Evolutionary conservation across 2,888 invertebrate genomes (phyloP), one percentile per base, ranked within the genome.

Genomic region (Trichopria drosophilae): DNA sequence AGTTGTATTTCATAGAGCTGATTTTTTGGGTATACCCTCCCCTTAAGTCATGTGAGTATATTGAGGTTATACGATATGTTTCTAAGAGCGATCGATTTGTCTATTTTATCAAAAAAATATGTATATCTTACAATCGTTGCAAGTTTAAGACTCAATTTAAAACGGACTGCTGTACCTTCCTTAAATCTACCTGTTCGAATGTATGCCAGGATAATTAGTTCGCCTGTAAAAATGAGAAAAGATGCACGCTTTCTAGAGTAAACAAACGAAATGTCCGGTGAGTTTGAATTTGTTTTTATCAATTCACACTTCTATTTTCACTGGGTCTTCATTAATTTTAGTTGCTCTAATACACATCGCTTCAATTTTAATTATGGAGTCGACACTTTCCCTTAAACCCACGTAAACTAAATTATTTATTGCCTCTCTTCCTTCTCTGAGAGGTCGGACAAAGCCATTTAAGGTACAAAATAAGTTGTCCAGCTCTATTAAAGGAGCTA

Each of bases 311-410:
- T 34, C 9, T 18, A 34, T 34, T 34, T 34, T 34, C 10, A 34
- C 34, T 18, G 34, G 34, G 9, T 34, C 34, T 34, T 34, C 34
- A n/a, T 34, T n/a, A 34, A 34, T 34, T 34, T 34, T 34, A 1
- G 34, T 34, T 2, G 34, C 20, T 12, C 34, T 34, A 6, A 34
- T 12, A 18, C 16, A 18, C 1, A 34, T 18, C 18, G 34, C 34
- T 34, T 34, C 34, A 9, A 34, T n/a, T 18, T 34, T 34, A 4
- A 34, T 20, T 4, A 34, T 12, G 4, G 18, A 34, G 4, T 34
- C 18, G 10, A 10, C 20, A n/a, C 20, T 5, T 2, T 18, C 34
- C 20, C 12, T 34, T 6, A 18, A 5, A 18, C 34, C 34, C 34
- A 34, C 34, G 12, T n/a, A 34, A 34, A 34, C 34, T 3, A 34